A percentile compares a stretch with the other conserved stretches of the same genome.
These are phyloP conservation scores for Hydrolagus affinis DNA, from an alignment of 2,113 vertebrate genomes.

Conservation along the genomic window DNA sequence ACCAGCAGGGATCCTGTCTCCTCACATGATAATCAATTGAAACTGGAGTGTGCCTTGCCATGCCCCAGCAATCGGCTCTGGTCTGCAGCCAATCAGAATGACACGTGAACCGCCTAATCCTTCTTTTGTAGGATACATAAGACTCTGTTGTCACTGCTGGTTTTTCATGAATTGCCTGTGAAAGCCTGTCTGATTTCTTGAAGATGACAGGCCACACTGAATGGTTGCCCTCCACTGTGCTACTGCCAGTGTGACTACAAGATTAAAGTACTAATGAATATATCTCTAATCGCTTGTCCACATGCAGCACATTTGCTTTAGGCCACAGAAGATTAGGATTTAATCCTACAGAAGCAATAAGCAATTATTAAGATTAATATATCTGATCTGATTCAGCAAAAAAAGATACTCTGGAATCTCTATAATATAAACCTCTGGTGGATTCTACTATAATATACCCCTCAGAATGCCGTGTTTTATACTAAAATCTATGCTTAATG, in stretches of 20 bases:
- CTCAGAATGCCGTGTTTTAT: neutral
- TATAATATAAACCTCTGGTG: neutral
- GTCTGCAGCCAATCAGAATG: constrained; percentile 78
- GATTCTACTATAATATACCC: neutral
- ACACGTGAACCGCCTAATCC: constrained; percentile 86
- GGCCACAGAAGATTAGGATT: constrained; percentile 60
- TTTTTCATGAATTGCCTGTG: constrained; percentile 76
- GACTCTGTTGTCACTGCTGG: constrained; percentile 77
- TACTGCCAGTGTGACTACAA: constrained; percentile 51
- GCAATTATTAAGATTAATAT: constrained; percentile 54
- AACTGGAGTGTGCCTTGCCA: constrained; percentile 65
- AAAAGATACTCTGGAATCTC: neutral
- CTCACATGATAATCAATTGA: constrained; percentile 68
- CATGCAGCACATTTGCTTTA: constrained; percentile 57
- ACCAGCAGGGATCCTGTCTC: constrained; percentile 53
- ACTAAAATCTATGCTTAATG: neutral
- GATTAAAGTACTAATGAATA: constrained; percentile 65
- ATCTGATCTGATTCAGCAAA: neutral
- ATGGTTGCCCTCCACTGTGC: constrained; percentile 50
- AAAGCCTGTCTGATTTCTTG: constrained; percentile 84
- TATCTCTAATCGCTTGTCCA: constrained; percentile 69
- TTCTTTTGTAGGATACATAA: constrained; percentile 75
- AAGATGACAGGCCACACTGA: constrained; percentile 73
- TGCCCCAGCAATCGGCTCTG: constrained; percentile 81
- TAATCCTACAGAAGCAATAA: constrained; percentile 61